A percentile compares a stretch with the other conserved stretches of the same genome.
These are phyloP conservation scores for Sceliomorpha sp. DNA, from an alignment of 2,888 invertebrate species.

Conservation along the genomic window DNA sequence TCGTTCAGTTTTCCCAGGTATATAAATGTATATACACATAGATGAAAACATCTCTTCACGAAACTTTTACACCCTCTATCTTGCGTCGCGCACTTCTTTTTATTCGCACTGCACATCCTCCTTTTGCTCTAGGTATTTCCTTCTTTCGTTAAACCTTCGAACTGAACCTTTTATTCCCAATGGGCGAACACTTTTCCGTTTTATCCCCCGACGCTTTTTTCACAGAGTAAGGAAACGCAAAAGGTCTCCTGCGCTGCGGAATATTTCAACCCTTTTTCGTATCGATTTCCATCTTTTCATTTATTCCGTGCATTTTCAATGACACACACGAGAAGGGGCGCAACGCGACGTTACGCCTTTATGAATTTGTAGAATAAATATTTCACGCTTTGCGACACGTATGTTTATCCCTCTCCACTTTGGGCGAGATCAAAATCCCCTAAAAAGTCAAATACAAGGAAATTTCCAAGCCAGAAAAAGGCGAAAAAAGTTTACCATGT, in stretches of 20 bases:
- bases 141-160: slow-evolving; percentile 8
- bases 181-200: slow-evolving; percentile 13
- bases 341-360: too few relatives aligned
- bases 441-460: too few relatives aligned
- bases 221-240: slow-evolving; percentile 4
- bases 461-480: slow-evolving; percentile 12
- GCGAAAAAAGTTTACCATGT: slow-evolving; percentile 22
- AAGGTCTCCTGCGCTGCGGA: slow-evolving; percentile 2
- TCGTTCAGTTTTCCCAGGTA: too few relatives aligned
- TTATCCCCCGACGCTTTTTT: slow-evolving; percentile 7
- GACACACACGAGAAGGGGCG: too few relatives aligned
- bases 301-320: too few relatives aligned
- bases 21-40: too few relatives aligned
- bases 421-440: too few relatives aligned
- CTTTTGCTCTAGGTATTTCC: slow-evolving; percentile 3
- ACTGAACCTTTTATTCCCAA: slow-evolving; percentile 5
- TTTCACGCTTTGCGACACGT: too few relatives aligned
- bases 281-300: neutral
- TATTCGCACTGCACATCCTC: neutral
- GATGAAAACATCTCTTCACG: neutral
- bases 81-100: neutral
- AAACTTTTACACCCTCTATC: slow-evolving; percentile 2
- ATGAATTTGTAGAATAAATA: too few relatives aligned
- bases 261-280: neutral
- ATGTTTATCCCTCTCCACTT: too few relatives aligned